Evolutionary conservation across 1,140 invertebrate genomes (phyloP).

Genomic region (Medauroidea extradentata): DNA sequence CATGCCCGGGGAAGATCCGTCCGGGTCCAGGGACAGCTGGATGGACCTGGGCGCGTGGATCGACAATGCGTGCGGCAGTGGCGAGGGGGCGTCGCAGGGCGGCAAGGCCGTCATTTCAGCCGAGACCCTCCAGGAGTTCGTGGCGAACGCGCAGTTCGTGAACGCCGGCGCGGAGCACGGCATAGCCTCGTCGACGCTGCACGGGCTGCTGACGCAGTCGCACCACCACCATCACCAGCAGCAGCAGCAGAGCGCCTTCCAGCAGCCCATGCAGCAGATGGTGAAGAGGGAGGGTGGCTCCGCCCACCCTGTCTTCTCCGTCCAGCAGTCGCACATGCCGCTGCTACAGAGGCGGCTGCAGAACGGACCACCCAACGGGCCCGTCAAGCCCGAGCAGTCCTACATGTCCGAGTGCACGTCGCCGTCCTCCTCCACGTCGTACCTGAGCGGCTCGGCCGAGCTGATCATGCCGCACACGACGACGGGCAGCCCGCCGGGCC

Average conservation of each 20-base stretch:
- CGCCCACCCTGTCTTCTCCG: background rate
- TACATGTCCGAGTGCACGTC: constrained; percentile 25
- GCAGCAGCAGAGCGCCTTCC: constrained; percentile 9
- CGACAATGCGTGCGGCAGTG: constrained; percentile 59
- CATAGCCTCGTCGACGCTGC: constrained; percentile 51
- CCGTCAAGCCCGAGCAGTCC: constrained; percentile 8
- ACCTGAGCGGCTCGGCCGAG: constrained; percentile 14
- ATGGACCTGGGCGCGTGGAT: constrained; percentile 82
- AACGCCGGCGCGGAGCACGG: constrained; percentile 27
- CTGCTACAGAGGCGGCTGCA: constrained; percentile 53
- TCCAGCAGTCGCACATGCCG: constrained; percentile 67
- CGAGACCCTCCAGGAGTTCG: constrained; percentile 60
- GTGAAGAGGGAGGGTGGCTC: constrained; percentile 14
- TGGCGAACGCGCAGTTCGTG: constrained; percentile 51
- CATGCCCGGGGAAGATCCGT: constrained; percentile 49
- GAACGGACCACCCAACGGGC: constrained; percentile 34
- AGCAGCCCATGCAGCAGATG: constrained; percentile 2
- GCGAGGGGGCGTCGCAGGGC: background rate
- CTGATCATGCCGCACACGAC: constrained; percentile 24
- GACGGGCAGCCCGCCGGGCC: constrained; percentile 20
- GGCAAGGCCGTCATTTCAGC: constrained; percentile 50
- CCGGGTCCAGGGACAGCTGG: constrained; percentile 65
- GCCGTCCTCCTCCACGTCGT: constrained; percentile 46
- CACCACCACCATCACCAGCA: constrained; percentile 8
- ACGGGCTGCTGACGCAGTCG: constrained; percentile 57